These are phyloP conservation scores for Philaenus spumarius DNA, from an alignment of 1,140 invertebrate species.

Conservation along the genomic window DNA sequence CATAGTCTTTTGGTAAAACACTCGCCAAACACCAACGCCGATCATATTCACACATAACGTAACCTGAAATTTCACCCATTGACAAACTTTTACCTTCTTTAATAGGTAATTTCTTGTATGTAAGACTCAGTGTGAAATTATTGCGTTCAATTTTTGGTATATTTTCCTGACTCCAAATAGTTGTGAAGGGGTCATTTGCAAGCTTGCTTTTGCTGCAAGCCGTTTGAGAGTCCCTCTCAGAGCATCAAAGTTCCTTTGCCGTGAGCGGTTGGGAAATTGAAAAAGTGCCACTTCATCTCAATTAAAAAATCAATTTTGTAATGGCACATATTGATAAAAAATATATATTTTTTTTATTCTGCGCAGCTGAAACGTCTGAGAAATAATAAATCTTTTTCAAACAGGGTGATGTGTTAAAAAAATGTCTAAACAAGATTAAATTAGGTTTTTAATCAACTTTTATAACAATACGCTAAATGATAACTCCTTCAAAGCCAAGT, in stretches of 20 bases:
- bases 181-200: constrained; percentile 2
- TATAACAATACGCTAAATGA: no score
- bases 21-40: background rate
- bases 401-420: no score
- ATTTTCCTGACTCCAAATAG: constrained; percentile 1
- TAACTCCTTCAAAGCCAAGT: no score
- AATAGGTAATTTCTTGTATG: background rate
- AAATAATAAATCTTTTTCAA: background rate
- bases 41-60: background rate
- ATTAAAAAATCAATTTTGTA: no score
- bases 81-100: background rate
- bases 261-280: background rate
- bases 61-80: background rate
- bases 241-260: background rate
- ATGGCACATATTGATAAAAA: constrained; percentile 1
- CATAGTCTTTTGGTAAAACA: background rate
- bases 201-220: constrained; percentile 6
- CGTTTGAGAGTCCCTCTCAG: background rate
- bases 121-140: background rate
- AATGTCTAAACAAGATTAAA: no score
- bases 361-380: background rate
- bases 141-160: background rate
- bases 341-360: background rate
- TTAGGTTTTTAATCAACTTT: no score
- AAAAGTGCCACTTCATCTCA: background rate